These are phyloP conservation scores for Pterois miles DNA, from an alignment of 2,797 vertebrate species.

Conservation along the genomic window DNA sequence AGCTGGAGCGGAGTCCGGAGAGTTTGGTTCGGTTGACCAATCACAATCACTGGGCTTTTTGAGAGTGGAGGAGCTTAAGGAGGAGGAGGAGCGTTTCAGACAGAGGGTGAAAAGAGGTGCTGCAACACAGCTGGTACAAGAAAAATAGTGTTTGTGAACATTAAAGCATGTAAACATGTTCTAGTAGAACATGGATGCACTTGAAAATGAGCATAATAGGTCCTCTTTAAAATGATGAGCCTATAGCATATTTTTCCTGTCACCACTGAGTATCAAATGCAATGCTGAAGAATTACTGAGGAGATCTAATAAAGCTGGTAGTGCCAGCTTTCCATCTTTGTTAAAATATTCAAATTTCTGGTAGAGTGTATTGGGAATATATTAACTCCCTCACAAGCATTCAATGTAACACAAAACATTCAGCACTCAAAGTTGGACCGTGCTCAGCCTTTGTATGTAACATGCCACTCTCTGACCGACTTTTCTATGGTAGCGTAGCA, in stretches of 20 bases:
- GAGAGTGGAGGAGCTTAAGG: too few relatives aligned
- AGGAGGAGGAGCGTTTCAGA: too few relatives aligned
- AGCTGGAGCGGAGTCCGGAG: too few relatives aligned
- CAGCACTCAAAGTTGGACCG: constrained; percentile 41
- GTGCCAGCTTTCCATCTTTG: constrained; percentile 33
- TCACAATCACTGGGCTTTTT: too few relatives aligned
- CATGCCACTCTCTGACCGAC: constrained; percentile 32
- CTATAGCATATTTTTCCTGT: constrained; percentile 32
- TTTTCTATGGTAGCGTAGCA: constrained; percentile 70
- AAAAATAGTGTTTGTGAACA: too few relatives aligned
- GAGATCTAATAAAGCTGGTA: constrained; percentile 2
- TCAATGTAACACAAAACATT: constrained; percentile 33
- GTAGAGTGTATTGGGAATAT: constrained; percentile 9
- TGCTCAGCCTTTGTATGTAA: constrained; percentile 47
- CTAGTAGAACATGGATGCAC: too few relatives aligned
- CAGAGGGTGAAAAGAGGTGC: too few relatives aligned
- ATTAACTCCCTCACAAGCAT: constrained; percentile 23
- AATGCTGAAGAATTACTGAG: constrained; percentile 32
- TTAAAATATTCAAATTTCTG: constrained; percentile 9
- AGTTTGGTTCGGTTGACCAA: too few relatives aligned
- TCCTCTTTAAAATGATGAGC: constrained; percentile 31
- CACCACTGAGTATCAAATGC: constrained; percentile 36
- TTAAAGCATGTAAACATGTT: too few relatives aligned
- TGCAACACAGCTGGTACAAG: too few relatives aligned
- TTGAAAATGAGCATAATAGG: too few relatives aligned